Evolutionary conservation across 2,797 vertebrate species (phyloP).

Genomic region (Sebastes minor): DNA sequence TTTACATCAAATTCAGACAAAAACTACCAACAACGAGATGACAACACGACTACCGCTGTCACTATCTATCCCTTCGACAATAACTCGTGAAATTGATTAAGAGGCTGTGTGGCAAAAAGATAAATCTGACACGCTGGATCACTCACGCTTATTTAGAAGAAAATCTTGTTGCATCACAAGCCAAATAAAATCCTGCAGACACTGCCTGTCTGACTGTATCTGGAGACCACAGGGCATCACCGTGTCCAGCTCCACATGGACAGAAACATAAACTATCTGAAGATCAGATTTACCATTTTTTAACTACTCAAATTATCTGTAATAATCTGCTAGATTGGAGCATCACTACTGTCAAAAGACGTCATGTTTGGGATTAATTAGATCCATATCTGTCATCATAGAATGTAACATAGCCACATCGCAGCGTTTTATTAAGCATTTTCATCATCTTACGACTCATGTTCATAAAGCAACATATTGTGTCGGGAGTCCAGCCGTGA

Average conservation of each 20-base stretch:
- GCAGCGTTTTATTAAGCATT: background rate
- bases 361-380: background rate
- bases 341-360: background rate
- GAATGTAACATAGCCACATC: background rate
- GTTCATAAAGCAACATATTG: constrained; percentile 10
- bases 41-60: background rate
- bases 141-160: background rate
- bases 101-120: background rate
- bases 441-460: background rate
- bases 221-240: too few species aligned
- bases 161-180: background rate
- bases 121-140: background rate
- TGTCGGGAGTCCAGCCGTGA: background rate
- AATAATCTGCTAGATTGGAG: background rate
- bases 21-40: background rate
- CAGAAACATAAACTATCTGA: too few species aligned
- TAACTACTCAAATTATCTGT: too few species aligned
- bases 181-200: background rate
- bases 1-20: background rate
- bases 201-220: background rate
- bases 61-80: background rate
- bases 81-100: background rate
- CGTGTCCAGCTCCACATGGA: too few species aligned
- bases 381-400: background rate
- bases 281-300: too few species aligned